Evolutionary conservation across 2,888 invertebrate species (phyloP), one percentile per base, ranked within the genome.

Genomic region (Pyralis farinalis): DNA sequence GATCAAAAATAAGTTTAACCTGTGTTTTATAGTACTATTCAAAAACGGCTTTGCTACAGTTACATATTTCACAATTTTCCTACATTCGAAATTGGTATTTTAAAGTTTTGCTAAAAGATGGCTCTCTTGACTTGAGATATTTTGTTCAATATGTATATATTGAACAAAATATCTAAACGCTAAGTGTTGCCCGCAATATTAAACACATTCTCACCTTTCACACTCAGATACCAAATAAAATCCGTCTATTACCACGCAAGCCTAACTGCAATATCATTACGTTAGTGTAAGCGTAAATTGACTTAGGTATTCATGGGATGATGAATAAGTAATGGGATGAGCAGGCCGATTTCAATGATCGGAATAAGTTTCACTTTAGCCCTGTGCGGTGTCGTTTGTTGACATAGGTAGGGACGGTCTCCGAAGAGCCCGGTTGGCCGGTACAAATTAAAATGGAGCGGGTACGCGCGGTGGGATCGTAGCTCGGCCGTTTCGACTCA

Each of bases 241-340:
- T n/a, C n/a, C n/a, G n/a, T n/a, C n/a, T n/a, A 25, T 25, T 25
- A 25, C 7, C 3, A 25, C 25, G 3, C 1, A 25, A n/a, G 25
- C 7, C 1, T 25, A 35, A 56, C 55, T 64, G 63, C 70, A 78
- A 76, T 74, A 71, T 74, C 75, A 77, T 78, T 80, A 80, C 63
- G 58, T 46, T 66, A 65, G 63, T 56, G 56, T 62, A 67, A 61
- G 61, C 67, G 66, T 62, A 72, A 79, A 82, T 79, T 71, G 71
- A 72, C 79, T 83, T 74, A 80, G 75, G 73, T 78, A 82, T 82
- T 83, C 82, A 81, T 80, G 76, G 74, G 47, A 55, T 70, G 68
- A 73, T 81, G 82, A 85, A 84, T 85, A 83, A 82, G 63, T 72
- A 67, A 84, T 79, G 57, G 63, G 64, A 67, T 72, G 72, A 79